These are phyloP conservation scores for Montipora efflorescens DNA, from an alignment of 64 coral and sea anemone genomes.

Conservation along the genomic window DNA sequence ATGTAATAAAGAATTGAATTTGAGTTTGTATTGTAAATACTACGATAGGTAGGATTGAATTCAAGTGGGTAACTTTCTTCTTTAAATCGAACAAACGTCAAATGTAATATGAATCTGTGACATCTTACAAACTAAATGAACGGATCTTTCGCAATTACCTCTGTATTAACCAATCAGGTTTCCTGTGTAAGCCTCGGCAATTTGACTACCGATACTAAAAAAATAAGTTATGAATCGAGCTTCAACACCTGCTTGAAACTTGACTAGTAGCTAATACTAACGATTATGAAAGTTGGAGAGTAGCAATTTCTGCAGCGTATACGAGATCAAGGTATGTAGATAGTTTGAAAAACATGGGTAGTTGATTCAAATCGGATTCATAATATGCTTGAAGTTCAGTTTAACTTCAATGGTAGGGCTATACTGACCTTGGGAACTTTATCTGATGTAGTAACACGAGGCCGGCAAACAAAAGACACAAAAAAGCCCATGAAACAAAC, in stretches of 20 bases:
- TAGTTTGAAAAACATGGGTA: neutral
- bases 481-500: too few relatives aligned
- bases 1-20: neutral
- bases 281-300: neutral
- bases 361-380: too few relatives aligned
- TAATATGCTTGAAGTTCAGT: too few relatives aligned
- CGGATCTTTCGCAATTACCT: conserved; percentile 2
- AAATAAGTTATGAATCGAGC: neutral
- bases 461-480: too few relatives aligned
- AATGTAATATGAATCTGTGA: neutral
- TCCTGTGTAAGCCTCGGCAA: neutral
- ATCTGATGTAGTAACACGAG: too few relatives aligned
- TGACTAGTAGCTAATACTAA: neutral
- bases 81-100: conserved; percentile 35
- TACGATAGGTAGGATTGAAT: neutral
- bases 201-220: neutral
- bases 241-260: too few relatives aligned
- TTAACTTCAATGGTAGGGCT: too few relatives aligned
- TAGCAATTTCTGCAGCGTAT: neutral
- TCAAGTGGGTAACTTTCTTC: neutral
- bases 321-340: neutral
- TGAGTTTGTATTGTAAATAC: neutral
- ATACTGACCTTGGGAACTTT: too few relatives aligned
- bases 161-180: conserved; percentile 7
- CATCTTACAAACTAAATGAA: neutral